Evolutionary conservation across 2,797 vertebrate species (phyloP), one percentile per base, ranked within the genome.

Genomic region (Semotilus atromaculatus): DNA sequence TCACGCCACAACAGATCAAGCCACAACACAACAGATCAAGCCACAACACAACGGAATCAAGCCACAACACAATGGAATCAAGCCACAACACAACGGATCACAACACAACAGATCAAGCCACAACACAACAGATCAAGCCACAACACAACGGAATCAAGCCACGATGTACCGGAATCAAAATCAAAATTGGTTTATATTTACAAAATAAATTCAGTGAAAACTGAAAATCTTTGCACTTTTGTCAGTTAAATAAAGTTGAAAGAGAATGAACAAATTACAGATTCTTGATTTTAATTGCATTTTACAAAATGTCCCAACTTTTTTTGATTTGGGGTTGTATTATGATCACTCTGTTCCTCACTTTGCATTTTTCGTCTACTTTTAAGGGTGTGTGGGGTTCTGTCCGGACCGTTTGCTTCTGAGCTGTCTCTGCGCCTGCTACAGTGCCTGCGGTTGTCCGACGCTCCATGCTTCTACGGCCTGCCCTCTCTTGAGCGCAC

Each of bases 391-490:
- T 96, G 94, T 91, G 89, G 95, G 93, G 94, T 95, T 85, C 93
- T 97, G 86, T 92, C 96, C 7, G 94, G 95, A 0, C 93, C 89
- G 29, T 96, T 99, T 89, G 93, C 95, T 92, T 97, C 97, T 6
- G 97, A 97, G 90, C 92, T 99, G 90, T 95, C 97, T 43, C 84
- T 96, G 88, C 94, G 95, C n/a, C 94, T 99, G 88, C 96, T 99
- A 23, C 96, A 96, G 79, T 97, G 96, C 91, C 95, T 99, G 86
- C 93, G 96, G 62, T 92, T 99, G 85, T 97, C 98, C 0, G 96
- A 98, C 13, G 97, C 97, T 1, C 98, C 97, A 0, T 96, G 94
- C 84, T 99, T 99, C 93, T 99, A 99, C 5, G 98, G 98, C 43
- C 96, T 99, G 74, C 98, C 98, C 67, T 97, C 96, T 74, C 93